Conservation (phyloP, 2,888 invertebrate genomes). For the Octonoba sinensis region DNA sequence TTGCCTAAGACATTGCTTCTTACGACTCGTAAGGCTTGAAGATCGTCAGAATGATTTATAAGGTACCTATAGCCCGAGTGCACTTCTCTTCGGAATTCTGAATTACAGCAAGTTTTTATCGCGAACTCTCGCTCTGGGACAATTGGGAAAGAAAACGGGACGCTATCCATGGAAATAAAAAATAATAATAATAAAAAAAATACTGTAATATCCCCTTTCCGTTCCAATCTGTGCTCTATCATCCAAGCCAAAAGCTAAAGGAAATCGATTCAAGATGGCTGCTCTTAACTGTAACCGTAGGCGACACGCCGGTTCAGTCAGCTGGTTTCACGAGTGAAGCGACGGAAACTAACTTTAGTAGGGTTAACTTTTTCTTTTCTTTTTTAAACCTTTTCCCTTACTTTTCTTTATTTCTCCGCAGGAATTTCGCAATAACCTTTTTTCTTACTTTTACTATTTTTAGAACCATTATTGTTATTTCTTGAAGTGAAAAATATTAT, state of each 20-base stretch:
- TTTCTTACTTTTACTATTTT: conserved; percentile 10
- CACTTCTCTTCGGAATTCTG: too few relatives aligned
- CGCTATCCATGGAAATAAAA: too few relatives aligned
- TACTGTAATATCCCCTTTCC: conserved; percentile 21
- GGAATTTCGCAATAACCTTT: conserved; percentile 9
- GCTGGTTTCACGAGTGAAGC: conserved; percentile 4
- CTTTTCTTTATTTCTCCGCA: neutral
- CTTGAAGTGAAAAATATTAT: conserved; percentile 33
- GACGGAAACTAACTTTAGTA: conserved; percentile 4
- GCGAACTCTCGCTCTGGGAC: too few relatives aligned
- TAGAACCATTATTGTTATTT: conserved; percentile 38
- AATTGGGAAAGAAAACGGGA: too few relatives aligned
- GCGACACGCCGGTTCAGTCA: conserved; percentile 14
- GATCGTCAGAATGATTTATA: too few relatives aligned
- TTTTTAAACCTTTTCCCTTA: neutral
- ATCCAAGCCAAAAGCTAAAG: conserved; percentile 33
- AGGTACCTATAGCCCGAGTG: too few relatives aligned
- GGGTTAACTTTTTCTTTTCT: conserved; percentile 4
- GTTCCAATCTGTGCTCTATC: conserved; percentile 46
- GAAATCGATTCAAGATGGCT: conserved; percentile 51
- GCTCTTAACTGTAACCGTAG: conserved; percentile 46
- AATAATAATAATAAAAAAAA: neutral
- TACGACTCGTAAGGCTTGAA: too few relatives aligned
- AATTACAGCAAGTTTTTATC: too few relatives aligned
- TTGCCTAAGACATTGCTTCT: too few relatives aligned